phyloP scores from a whole-genome alignment of 2,888 invertebrate species.

The Dastarcus helophoroides region DNA sequence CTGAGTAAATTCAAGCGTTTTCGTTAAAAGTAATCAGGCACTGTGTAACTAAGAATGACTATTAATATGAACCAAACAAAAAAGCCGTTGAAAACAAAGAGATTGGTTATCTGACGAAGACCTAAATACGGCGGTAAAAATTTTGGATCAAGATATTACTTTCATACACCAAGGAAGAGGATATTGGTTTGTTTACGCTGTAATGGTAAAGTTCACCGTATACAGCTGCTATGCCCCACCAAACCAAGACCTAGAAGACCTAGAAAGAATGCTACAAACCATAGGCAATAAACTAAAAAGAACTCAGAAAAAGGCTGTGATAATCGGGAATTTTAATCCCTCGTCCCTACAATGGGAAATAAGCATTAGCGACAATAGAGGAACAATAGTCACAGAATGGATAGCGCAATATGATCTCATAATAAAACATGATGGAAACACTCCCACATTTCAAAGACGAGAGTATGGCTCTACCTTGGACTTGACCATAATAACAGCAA shows the following conservation, averaged over 20 bases:
- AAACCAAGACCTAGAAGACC: constrained; percentile 9
- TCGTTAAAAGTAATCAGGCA: too few relatives aligned
- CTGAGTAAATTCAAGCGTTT: too few relatives aligned
- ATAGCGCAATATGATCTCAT: too few relatives aligned
- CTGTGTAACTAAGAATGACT: too few relatives aligned
- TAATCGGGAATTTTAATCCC: neutral
- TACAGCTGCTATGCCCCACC: constrained; percentile 7
- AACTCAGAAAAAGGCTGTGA: neutral
- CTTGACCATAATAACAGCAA: constrained; percentile 12
- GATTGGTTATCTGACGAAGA: neutral
- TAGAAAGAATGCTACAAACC: constrained; percentile 10
- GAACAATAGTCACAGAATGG: too few relatives aligned
- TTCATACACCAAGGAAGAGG: neutral
- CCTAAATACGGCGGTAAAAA: neutral
- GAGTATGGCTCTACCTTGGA: constrained; percentile 14
- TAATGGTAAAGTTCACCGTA: neutral
- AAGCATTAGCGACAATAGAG: constrained; percentile 10
- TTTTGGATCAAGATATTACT: neutral
- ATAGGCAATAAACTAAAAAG: constrained; percentile 6
- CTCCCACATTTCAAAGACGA: too few relatives aligned
- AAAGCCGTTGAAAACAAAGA: constrained; percentile 2
- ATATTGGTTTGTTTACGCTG: neutral
- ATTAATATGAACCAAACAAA: neutral
- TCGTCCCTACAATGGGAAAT: neutral
- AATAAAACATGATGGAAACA: too few relatives aligned